Percentiles rank a stretch among this genome's conserved stretches.
Evolutionary conservation across 2,888 invertebrate genomes (phyloP).

Genomic region (Ophonus ardosiacus): DNA sequence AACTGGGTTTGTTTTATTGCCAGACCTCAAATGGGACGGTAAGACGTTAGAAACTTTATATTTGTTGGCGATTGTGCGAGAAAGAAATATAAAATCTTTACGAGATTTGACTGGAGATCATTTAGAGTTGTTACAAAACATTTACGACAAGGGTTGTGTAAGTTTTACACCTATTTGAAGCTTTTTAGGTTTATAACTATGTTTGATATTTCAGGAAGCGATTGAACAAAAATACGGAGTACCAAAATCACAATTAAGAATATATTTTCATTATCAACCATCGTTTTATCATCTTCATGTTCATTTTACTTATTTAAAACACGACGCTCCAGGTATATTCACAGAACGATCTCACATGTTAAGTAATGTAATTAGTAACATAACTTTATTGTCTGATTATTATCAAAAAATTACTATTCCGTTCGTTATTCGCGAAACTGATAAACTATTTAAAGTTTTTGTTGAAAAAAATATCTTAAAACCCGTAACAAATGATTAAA

Average conservation of each 20-base stretch:
- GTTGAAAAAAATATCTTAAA: conserved; percentile 78
- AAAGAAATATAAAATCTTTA: conserved; percentile 87
- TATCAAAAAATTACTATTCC: conserved; percentile 90
- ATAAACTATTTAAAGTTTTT: conserved; percentile 83
- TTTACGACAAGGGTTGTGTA: conserved; percentile 82
- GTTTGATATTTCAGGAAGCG: conserved; percentile 77
- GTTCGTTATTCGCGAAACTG: conserved; percentile 87
- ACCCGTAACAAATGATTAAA: conserved; percentile 73
- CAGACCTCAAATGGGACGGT: conserved; percentile 98
- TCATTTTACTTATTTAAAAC: conserved; percentile 90
- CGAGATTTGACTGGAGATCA: conserved; percentile 89
- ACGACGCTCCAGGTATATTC: conserved; percentile 89
- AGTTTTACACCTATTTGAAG: neutral
- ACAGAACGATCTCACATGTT: conserved; percentile 93
- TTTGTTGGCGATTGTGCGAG: conserved; percentile 87
- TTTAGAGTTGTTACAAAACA: conserved; percentile 89
- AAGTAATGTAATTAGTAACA: conserved; percentile 92
- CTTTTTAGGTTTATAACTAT: too few relatives aligned
- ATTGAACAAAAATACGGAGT: conserved; percentile 89
- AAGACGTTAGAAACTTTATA: conserved; percentile 87
- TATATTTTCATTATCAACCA: conserved; percentile 97
- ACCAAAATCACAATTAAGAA: conserved; percentile 83
- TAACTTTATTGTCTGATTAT: conserved; percentile 88
- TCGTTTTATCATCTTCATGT: conserved; percentile 98
- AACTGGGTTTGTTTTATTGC: conserved; percentile 91